Conservation (phyloP, 2,888 invertebrate species). For the Euspilapteryx auroguttella region DNA sequence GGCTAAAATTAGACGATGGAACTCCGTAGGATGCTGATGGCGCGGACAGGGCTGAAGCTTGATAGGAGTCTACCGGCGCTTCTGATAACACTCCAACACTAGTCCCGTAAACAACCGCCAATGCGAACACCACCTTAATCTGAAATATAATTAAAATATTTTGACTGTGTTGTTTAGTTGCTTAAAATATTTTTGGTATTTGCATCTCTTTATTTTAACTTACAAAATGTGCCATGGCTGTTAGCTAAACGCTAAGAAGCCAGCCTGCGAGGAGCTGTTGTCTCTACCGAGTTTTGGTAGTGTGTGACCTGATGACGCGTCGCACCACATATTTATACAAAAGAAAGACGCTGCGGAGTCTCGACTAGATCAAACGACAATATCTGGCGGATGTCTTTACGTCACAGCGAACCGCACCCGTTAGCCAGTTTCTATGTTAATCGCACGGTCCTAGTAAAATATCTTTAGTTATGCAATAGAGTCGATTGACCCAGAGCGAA, state of each 20-base stretch:
- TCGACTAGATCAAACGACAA: too few species aligned
- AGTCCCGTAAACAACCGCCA: conserved; percentile 31
- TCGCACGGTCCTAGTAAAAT: conserved; percentile 11
- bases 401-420: too few species aligned
- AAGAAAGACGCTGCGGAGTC: conserved; percentile 19
- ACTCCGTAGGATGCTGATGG: conserved; percentile 13
- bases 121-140: conserved; percentile 33
- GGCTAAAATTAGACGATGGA: too few species aligned
- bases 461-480: too few species aligned
- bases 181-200: too few species aligned
- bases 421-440: conserved; percentile 10
- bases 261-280: conserved; percentile 37
- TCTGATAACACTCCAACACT: conserved; percentile 28
- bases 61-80: conserved; percentile 39
- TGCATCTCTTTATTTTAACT: too few species aligned
- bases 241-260: conserved; percentile 55
- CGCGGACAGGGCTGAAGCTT: conserved; percentile 25
- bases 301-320: conserved; percentile 35
- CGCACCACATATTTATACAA: conserved; percentile 48
- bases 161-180: too few species aligned
- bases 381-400: too few species aligned
- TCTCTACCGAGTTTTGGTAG: conserved; percentile 36
- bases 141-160: conserved; percentile 21
- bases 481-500: too few species aligned
- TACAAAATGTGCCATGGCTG: conserved; percentile 57